phyloP scores from a whole-genome alignment of 2,888 invertebrate species.

The Malthinus seriepunctatus region DNA sequence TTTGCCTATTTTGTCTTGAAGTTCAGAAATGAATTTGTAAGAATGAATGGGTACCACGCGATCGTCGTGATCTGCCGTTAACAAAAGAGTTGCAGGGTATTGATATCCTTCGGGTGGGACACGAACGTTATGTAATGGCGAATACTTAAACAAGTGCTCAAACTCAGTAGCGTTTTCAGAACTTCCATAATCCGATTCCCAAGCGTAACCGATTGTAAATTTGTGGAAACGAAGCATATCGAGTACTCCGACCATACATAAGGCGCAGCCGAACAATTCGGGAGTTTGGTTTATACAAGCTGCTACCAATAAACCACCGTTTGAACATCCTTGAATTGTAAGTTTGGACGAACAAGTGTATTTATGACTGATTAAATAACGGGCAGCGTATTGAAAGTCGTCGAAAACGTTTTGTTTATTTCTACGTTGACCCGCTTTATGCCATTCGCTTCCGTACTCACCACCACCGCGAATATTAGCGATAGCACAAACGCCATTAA shows the following conservation, averaged over 20 bases:
- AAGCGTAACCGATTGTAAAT: constrained; percentile 96
- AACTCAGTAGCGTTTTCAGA: constrained; percentile 87
- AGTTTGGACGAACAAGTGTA: constrained; percentile 78
- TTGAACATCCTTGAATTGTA: constrained; percentile 92
- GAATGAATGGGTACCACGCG: constrained; percentile 97
- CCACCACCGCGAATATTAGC: constrained; percentile 97
- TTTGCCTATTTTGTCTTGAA: constrained; percentile 75
- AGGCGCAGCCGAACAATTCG: constrained; percentile 88
- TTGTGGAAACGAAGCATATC: constrained; percentile 98
- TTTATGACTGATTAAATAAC: constrained; percentile 79
- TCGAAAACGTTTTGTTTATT: constrained; percentile 98
- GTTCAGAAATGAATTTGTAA: constrained; percentile 88
- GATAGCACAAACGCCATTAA: constrained; percentile 88
- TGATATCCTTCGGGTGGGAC: constrained; percentile 66
- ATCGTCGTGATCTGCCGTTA: constrained; percentile 99
- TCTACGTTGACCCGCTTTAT: constrained; percentile 84
- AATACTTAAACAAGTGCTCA: constrained; percentile 80
- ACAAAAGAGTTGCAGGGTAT: constrained; percentile 88
- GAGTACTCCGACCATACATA: constrained; percentile 94
- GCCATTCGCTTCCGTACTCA: constrained; percentile 98
- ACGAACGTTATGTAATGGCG: constrained; percentile 90
- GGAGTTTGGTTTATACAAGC: constrained; percentile 95
- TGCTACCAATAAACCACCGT: constrained; percentile 93
- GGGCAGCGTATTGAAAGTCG: constrained; percentile 92
- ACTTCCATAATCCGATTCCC: constrained; percentile 95